Evolutionary conservation across 2,113 vertebrate species (phyloP), one percentile per base, ranked within the genome.

Genomic region (Ptyas mucosa): DNA sequence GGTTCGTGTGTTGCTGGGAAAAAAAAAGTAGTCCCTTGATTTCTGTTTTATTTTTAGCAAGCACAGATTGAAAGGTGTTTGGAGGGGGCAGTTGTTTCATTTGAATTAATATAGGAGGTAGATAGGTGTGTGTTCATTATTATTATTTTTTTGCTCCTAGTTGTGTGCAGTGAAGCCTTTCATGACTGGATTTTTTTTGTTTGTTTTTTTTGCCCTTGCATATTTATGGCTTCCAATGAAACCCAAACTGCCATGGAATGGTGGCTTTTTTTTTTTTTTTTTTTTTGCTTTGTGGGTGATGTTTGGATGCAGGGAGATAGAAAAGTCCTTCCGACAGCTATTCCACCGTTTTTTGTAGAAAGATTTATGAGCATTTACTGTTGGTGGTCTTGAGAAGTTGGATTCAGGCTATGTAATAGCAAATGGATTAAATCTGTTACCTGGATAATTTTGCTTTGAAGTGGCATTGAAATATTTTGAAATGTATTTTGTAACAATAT

Each of bases 151-250:
- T 34, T 94, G 23, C 29, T 93, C 91, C 8, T 93, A 15, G 26
- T 51, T 61, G 53, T 23, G 46, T 49, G 11, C 91, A 61, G 91
- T 91, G 92, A 91, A 94, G 94, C 93, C 93, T 94, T 92, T 89
- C 54, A 49, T 87, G 90, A 46, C 91, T 88, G 95, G 89, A 2
- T 57, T 64, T 5, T n/a, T 15, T 69, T 57, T 49, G 46, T 49
- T 64, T 5, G 15, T 2, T 69, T n/a, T n/a, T 90, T 75, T 64
- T 91, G 85, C 57, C 94, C 91, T 91, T 57, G 34, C 87, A 64
- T 61, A 90, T 97, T 95, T 95, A 93, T 96, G 97, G 95, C 93
- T 93, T 93, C 91, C 94, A 97, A 93, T 94, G 93, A 94, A 93
- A 49, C 94, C 94, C 95, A 96, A 95, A 43, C 75, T 97, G 95